Evolutionary conservation across 2,888 invertebrate genomes (phyloP).

Genomic region (Ophonus ardosiacus): DNA sequence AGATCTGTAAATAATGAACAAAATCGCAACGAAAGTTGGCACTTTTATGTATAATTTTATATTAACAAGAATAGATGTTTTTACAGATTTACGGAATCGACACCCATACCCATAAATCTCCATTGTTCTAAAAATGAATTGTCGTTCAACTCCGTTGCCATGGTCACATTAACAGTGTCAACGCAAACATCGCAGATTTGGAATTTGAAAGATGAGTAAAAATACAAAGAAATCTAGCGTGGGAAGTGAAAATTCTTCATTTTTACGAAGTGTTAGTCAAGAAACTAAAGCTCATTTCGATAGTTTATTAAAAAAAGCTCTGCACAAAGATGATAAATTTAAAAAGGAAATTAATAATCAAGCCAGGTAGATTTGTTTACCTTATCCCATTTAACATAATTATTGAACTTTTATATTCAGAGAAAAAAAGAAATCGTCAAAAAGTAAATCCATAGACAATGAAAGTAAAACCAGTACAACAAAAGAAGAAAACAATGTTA

Average conservation of each 20-base stretch:
- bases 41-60: too few species aligned
- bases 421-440: conserved; percentile 57
- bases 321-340: conserved; percentile 60
- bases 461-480: conserved; percentile 45
- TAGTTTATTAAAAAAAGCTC: conserved; percentile 70
- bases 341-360: conserved; percentile 40
- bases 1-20: too few species aligned
- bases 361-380: conserved; percentile 17
- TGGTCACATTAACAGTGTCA: conserved; percentile 31
- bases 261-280: conserved; percentile 66
- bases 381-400: neutral
- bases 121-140: too few species aligned
- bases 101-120: too few species aligned
- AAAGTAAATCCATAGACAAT: conserved; percentile 56
- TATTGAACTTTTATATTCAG: conserved; percentile 46
- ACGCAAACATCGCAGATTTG: conserved; percentile 36
- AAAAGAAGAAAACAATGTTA: conserved; percentile 53
- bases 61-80: too few species aligned
- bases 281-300: conserved; percentile 72
- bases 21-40: too few species aligned
- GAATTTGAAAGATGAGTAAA: conserved; percentile 46
- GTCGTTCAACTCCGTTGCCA: conserved; percentile 9
- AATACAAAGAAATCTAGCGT: conserved; percentile 11
- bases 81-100: too few species aligned
- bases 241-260: conserved; percentile 37